Evolutionary conservation across 2,888 invertebrate species (phyloP).

Genomic region (Euproctis similis): DNA sequence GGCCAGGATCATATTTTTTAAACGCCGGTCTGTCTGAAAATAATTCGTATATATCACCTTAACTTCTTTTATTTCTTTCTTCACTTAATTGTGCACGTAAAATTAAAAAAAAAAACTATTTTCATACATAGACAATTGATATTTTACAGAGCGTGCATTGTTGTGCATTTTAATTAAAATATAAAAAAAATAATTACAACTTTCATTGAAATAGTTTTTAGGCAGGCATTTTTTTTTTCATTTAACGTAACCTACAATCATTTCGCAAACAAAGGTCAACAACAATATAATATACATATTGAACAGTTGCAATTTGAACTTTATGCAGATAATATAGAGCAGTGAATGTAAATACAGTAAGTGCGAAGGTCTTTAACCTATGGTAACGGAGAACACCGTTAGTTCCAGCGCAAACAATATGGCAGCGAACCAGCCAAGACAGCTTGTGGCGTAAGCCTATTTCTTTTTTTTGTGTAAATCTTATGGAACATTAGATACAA

Average conservation of each 20-base stretch:
- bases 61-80: too few species aligned
- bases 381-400: constrained; percentile 41
- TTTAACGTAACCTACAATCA: constrained; percentile 11
- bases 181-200: constrained; percentile 1
- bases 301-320: constrained; percentile 19
- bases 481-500: constrained; percentile 5
- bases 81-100: too few species aligned
- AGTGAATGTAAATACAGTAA: constrained; percentile 14
- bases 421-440: constrained; percentile 27
- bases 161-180: not conserved
- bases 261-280: constrained; percentile 26
- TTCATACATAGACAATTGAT: not conserved
- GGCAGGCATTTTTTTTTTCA: constrained; percentile 5
- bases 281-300: constrained; percentile 9
- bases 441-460: constrained; percentile 23
- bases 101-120: too few species aligned
- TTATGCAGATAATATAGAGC: constrained; percentile 10
- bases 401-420: constrained; percentile 43
- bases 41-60: too few species aligned
- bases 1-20: too few species aligned
- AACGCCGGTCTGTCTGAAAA: too few species aligned
- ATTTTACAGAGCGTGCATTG: not conserved
- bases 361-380: constrained; percentile 36
- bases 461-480: constrained; percentile 16
- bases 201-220: constrained; percentile 2